These are phyloP conservation scores for Drosophila bunnanda DNA, from an alignment of 2,888 invertebrate genomes.

Conservation along the genomic window DNA sequence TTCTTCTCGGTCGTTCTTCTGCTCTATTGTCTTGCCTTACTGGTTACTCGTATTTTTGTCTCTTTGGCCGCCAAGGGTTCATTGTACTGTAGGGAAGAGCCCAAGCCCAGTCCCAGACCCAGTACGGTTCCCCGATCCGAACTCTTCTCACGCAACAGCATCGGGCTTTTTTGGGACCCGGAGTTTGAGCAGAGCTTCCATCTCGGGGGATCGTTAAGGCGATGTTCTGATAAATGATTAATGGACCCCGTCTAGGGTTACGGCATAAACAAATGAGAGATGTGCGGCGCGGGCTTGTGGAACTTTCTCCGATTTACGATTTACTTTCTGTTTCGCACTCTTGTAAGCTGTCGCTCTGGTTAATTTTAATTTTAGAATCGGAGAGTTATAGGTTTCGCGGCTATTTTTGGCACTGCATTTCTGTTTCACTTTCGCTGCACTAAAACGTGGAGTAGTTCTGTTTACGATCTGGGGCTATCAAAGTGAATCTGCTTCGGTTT, in stretches of 20 bases:
- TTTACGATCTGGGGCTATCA: slow-evolving; percentile 40
- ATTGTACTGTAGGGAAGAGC: slow-evolving; percentile 46
- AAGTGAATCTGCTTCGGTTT: slow-evolving; percentile 9
- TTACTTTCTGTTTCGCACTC: slow-evolving; percentile 73
- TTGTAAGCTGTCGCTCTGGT: slow-evolving; percentile 37
- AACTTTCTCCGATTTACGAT: slow-evolving; percentile 74
- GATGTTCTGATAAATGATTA: slow-evolving; percentile 70
- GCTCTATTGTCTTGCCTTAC: slow-evolving; percentile 30
- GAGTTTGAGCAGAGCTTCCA: slow-evolving; percentile 9
- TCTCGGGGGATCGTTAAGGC: slow-evolving; percentile 62
- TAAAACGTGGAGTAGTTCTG: slow-evolving; percentile 34
- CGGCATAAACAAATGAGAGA: slow-evolving; percentile 63
- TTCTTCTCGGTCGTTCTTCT: slow-evolving; percentile 36
- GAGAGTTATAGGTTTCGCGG: slow-evolving; percentile 34
- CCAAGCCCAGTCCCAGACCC: not conserved
- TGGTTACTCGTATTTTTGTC: slow-evolving; percentile 33
- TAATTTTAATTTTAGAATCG: slow-evolving; percentile 58
- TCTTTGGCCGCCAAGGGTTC: slow-evolving; percentile 39
- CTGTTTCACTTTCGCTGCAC: slow-evolving; percentile 66
- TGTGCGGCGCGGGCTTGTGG: slow-evolving; percentile 6
- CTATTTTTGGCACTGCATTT: slow-evolving; percentile 50
- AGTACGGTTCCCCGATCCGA: not conserved
- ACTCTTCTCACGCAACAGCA: slow-evolving; percentile 55
- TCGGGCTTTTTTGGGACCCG: not conserved
- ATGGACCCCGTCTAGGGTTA: slow-evolving; percentile 59